A percentile compares a stretch with the other conserved stretches of the same genome.
Conservation (phyloP, 1,140 invertebrate species). For the Geopemphigus sp. region DNA sequence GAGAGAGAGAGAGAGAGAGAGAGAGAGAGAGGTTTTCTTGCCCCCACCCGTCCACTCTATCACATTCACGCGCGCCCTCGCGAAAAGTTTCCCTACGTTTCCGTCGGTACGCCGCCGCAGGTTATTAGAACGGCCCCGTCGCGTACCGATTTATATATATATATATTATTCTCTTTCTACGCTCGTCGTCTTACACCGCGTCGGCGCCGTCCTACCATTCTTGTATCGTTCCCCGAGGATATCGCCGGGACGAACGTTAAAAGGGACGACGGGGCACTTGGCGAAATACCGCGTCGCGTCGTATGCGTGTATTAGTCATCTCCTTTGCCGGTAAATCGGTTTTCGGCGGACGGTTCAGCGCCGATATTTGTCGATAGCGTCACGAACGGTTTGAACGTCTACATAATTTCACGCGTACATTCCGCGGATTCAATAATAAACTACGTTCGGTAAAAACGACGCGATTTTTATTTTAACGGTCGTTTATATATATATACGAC, state of each 20-base stretch:
- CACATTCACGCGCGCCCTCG: neutral
- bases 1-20: too few species aligned
- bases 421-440: too few species aligned
- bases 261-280: conserved; percentile 22
- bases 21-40: too few species aligned
- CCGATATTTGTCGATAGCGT: too few species aligned
- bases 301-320: conserved; percentile 9
- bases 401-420: too few species aligned
- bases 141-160: neutral
- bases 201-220: too few species aligned
- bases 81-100: neutral
- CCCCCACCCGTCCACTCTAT: neutral
- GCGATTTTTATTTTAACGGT: too few species aligned
- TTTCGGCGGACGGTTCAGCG: neutral
- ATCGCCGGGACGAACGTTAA: neutral
- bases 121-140: neutral
- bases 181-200: too few species aligned
- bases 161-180: conserved; percentile 13
- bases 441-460: too few species aligned
- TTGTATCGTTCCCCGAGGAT: conserved; percentile 12
- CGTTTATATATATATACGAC: too few species aligned
- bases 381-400: too few species aligned
- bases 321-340: conserved; percentile 4
- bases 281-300: neutral
- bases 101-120: neutral